phyloP scores from a whole-genome alignment of 2,113 vertebrate genomes.

The Cottus gobio region DNA sequence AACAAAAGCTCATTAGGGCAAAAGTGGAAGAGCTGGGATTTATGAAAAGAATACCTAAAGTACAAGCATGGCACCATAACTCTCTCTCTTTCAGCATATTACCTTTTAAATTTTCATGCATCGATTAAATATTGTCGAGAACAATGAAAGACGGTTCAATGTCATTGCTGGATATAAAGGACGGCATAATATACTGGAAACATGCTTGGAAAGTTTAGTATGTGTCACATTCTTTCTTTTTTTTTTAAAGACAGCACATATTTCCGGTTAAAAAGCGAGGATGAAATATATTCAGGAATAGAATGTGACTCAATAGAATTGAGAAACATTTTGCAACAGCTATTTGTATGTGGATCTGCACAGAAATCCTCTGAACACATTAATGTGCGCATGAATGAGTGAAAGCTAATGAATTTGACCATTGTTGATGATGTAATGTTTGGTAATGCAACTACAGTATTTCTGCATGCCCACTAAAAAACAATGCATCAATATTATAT shows the following conservation, averaged over 20 bases:
- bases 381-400: background rate
- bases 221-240: background rate
- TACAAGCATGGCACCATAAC: background rate
- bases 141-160: background rate
- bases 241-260: background rate
- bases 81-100: slow-evolving; percentile 18
- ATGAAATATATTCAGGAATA: background rate
- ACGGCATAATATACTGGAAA: background rate
- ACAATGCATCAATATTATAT: slow-evolving; percentile 32
- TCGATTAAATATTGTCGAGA: background rate
- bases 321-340: background rate
- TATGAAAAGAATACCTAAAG: slow-evolving; percentile 24
- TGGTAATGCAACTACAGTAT: background rate
- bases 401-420: background rate
- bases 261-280: background rate
- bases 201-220: slow-evolving; percentile 3
- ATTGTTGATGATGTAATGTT: slow-evolving; percentile 35
- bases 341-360: background rate
- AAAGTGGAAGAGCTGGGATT: slow-evolving; percentile 23
- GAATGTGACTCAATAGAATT: background rate
- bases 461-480: slow-evolving; percentile 4
- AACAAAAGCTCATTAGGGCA: slow-evolving; percentile 31
- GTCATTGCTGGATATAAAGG: slow-evolving; percentile 5
- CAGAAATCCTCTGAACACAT: background rate
- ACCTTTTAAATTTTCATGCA: slow-evolving; percentile 13